Base-by-base conservation (phyloP, 2,797 vertebrate genomes). In the Enteromius trimaculatus region DNA sequence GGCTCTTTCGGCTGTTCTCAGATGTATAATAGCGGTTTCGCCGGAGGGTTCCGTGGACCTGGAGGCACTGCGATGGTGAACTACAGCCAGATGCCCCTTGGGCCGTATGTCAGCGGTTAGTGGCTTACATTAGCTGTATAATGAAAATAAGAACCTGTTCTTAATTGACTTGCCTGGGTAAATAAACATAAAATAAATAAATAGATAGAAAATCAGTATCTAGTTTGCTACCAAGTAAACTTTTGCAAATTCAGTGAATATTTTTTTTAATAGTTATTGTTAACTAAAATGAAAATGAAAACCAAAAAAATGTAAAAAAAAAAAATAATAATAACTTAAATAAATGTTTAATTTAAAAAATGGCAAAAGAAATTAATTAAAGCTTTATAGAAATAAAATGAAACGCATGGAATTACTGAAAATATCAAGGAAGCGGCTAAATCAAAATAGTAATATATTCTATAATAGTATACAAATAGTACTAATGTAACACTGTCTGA, bases 21-120 rank as follows among this genome's bases (percentile, higher is more conserved):
- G 94, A 96, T 99, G 94, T 99, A 97, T 92, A 96, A 92, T 94
- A 95, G 91, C 92, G 94, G 92, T 90, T 99, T 98, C 2, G 96
- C 95, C 53, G 94, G 96, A n/a, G 97, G 94, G 31, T 98, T 98
- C 93, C 94, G 97, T 87, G 96, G 97, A 53, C 96, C 97, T 0
- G 97, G 96, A 23, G 96, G 96, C 0, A 96, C 97, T 10, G 94
- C 96, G 75, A 95, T 99, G 91, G 96, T 99, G 89, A 99, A 98
- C 95, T 99, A 99, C 93, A 99, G 96, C 81, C 98, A 99, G 96
- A 99, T 99, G 98, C 98, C 98, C 83, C 94, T 98, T 83, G 98
- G 98, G 81, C 98, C 98, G 0, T 99, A 99, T 0, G 97, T 99
- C 93, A 98, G 97, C 0, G 97, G 98, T 99, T 93, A 93, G 96